These are phyloP conservation scores for Dicranocentrus wangi DNA, from an alignment of 2,888 invertebrate species.

Conservation along the genomic window DNA sequence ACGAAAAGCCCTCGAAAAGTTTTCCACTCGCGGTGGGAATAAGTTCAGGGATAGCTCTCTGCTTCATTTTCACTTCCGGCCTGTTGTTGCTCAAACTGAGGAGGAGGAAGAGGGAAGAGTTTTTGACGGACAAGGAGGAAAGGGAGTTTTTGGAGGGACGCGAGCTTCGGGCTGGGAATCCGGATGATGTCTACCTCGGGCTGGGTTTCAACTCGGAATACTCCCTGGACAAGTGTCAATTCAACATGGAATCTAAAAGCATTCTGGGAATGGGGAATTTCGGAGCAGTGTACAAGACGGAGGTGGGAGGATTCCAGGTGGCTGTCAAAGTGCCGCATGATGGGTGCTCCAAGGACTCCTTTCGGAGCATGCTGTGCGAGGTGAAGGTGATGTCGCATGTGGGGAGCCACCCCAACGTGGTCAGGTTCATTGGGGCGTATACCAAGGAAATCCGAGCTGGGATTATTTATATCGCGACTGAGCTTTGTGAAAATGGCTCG, in stretches of 20 bases:
- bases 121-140: not conserved
- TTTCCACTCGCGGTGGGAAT: too few species aligned
- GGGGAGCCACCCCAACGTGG: conserved; percentile 52
- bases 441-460: conserved; percentile 48
- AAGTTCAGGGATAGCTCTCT: not conserved
- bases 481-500: conserved; percentile 52
- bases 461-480: conserved; percentile 56
- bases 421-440: conserved; percentile 48
- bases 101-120: not conserved
- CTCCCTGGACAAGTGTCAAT: too few species aligned
- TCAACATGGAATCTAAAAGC: not conserved
- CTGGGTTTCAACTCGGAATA: not conserved
- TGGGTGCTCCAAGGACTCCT: not conserved
- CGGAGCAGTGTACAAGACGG: not conserved
- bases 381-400: conserved; percentile 57
- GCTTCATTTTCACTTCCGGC: not conserved
- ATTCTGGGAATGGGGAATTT: not conserved
- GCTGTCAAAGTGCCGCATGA: not conserved
- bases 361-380: conserved; percentile 40
- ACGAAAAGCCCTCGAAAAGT: not conserved
- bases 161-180: not conserved
- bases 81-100: not conserved
- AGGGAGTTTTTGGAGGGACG: not conserved
- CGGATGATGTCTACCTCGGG: not conserved
- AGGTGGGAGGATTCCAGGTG: not conserved